Base-by-base conservation (phyloP, 2,888 invertebrate genomes). In the Eurois occulta region DNA sequence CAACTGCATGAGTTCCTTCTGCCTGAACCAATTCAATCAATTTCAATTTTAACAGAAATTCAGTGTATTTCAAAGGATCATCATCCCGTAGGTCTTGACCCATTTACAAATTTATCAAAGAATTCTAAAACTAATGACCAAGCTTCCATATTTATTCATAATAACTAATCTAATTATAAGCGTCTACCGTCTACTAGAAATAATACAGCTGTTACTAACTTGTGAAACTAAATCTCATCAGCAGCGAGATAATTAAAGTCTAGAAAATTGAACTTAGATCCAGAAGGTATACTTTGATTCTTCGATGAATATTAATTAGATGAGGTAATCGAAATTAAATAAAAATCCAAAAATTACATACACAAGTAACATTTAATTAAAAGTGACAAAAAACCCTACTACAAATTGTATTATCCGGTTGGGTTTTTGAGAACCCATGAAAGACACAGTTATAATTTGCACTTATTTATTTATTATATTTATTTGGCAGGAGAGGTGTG, bases 161-260 rank as follows among this genome's bases (percentile, higher is more conserved):
- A 21, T 58, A 67, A 21, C 38, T 16, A 32, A 77, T 38, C 48
- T 43, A 73, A 73, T 78, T 78, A 66, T 35, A 73, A 60, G 5
- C 18, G 10, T 11, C 38, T 18, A 66, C 18, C n/a, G n/a, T n/a
- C 32, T 72, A 65, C 35, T 58, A 48, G 3, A 78, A 58, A 66
- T 60, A 35, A 66, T 28, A 28, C 78, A 78, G 66, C 73, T 78
- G 78, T 52, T 78, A 7, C 72, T 16, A 60, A 79, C 66, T 78
- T 78, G 66, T 28, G 38, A 74, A 78, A 79, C 52, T 78, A 74
- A 78, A 74, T 79, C 79, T 79, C 78, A 79, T 79, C 79, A 79
- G 43, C 60, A 21, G 4, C 11, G 28, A 78, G 66, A 60, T 79
- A 67, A 79, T 79, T 74, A 67, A 79, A 79, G 74, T 74, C 60